phyloP scores from a whole-genome alignment of 2,888 invertebrate genomes.

The Digitonthophagus gazella region DNA sequence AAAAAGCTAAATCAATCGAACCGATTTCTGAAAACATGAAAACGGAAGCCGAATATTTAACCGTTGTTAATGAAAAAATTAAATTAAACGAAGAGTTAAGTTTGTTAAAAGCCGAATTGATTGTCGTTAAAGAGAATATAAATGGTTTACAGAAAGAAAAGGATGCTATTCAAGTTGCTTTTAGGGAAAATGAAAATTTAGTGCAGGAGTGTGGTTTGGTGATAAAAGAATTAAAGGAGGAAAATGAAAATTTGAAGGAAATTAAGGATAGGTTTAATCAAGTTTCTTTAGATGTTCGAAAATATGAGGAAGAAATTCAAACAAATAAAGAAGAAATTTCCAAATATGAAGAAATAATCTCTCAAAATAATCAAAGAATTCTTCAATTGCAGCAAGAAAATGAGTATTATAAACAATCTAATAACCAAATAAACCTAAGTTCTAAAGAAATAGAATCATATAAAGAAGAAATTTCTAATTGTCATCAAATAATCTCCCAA shows the following conservation, averaged over 20 bases:
- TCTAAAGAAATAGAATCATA: too few relatives aligned
- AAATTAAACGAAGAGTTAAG: conserved; percentile 24
- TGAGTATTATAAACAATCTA: too few relatives aligned
- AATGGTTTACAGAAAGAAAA: conserved; percentile 54
- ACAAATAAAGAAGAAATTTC: too few relatives aligned
- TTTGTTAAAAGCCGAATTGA: conserved; percentile 25
- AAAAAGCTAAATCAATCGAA: conserved; percentile 39
- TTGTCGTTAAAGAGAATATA: conserved; percentile 41
- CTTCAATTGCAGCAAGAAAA: not conserved
- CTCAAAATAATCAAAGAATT: not conserved
- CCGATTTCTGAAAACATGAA: conserved; percentile 38
- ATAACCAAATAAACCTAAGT: too few relatives aligned
- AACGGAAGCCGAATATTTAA: conserved; percentile 37
- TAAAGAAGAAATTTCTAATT: too few relatives aligned
- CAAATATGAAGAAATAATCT: too few relatives aligned
- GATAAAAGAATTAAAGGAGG: not conserved
- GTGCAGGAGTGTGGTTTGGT: too few relatives aligned
- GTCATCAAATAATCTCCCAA: too few relatives aligned
- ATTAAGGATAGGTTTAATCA: too few relatives aligned
- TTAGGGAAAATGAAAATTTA: too few relatives aligned
- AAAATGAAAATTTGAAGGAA: conserved; percentile 16
- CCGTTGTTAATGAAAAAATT: conserved; percentile 33
- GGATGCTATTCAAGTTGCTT: not conserved
- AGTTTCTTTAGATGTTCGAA: too few relatives aligned
- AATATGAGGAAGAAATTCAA: not conserved